Evolutionary conservation across 1,140 invertebrate species (phyloP).

Genomic region (Triops cancriformis): DNA sequence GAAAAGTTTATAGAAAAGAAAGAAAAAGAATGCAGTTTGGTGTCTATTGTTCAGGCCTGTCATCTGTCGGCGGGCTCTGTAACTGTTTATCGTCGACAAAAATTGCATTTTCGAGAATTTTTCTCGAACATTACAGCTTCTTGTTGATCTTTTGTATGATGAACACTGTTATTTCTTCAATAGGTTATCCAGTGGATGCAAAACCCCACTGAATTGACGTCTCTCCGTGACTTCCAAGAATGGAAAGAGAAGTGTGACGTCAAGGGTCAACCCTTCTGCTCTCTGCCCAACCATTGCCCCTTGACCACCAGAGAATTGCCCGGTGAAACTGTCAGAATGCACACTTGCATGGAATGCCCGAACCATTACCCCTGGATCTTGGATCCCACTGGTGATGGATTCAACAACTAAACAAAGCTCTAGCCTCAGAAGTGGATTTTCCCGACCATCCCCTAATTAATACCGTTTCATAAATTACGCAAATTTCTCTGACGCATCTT

Average conservation of each 20-base stretch:
- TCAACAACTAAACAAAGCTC: slow-evolving; percentile 49
- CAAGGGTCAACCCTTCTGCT: slow-evolving; percentile 85
- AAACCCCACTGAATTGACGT: slow-evolving; percentile 78
- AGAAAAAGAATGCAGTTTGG: too few species aligned
- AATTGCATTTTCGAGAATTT: too few species aligned
- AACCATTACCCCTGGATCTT: slow-evolving; percentile 92
- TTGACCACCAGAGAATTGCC: slow-evolving; percentile 76
- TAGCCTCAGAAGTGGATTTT: not conserved
- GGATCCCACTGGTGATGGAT: slow-evolving; percentile 88
- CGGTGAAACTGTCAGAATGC: slow-evolving; percentile 80
- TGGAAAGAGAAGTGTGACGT: slow-evolving; percentile 95
- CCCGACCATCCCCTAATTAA: not conserved
- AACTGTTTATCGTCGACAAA: too few species aligned
- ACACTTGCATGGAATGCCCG: slow-evolving; percentile 92
- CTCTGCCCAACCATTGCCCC: slow-evolving; percentile 79
- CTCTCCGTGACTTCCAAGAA: slow-evolving; percentile 79
- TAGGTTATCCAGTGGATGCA: slow-evolving; percentile 96
- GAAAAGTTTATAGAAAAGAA: too few species aligned
- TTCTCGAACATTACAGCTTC: too few species aligned
- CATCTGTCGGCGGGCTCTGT: too few species aligned
- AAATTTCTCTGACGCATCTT: not conserved
- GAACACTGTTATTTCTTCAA: slow-evolving; percentile 29
- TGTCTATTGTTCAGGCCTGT: too few species aligned
- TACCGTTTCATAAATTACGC: not conserved
- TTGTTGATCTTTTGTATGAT: too few species aligned